Percentiles rank a stretch among this genome's conserved stretches.
Conservation (phyloP, 2,797 vertebrate species). For the Numenius phaeopus region DNA sequence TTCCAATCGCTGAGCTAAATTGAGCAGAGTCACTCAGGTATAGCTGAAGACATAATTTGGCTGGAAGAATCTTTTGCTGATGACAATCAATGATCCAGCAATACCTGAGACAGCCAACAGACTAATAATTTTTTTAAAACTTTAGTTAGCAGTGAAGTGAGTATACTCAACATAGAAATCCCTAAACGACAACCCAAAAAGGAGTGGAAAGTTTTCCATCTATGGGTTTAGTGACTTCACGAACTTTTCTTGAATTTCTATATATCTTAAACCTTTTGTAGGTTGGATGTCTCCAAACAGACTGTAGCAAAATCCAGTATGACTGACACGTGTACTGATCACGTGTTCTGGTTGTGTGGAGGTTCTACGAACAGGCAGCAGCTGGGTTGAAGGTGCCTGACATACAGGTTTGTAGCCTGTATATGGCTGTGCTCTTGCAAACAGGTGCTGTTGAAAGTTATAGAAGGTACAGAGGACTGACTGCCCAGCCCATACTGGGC, state of each 20-base stretch:
- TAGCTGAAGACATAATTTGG: slow-evolving; percentile 12
- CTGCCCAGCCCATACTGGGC: too few species aligned
- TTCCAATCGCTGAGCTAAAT: slow-evolving; percentile 1
- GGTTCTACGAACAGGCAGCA: background rate
- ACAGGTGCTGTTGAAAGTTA: background rate
- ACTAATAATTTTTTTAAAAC: background rate
- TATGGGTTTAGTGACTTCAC: background rate
- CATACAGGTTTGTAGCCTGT: background rate
- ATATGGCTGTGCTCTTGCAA: background rate
- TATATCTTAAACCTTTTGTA: background rate
- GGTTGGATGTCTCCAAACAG: background rate
- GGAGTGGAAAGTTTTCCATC: background rate
- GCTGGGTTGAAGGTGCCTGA: background rate
- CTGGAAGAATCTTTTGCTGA: background rate
- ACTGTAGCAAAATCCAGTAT: background rate
- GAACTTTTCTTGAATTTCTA: background rate
- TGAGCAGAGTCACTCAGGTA: background rate
- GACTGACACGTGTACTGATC: background rate
- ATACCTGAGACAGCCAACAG: background rate
- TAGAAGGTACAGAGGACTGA: background rate
- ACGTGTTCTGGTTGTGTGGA: background rate
- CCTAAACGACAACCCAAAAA: background rate
- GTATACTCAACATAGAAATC: background rate
- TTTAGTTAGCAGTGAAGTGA: background rate
- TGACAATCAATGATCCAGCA: background rate